Evolutionary conservation across 1,140 invertebrate species (phyloP).

Genomic region (Heliothis subflexa): DNA sequence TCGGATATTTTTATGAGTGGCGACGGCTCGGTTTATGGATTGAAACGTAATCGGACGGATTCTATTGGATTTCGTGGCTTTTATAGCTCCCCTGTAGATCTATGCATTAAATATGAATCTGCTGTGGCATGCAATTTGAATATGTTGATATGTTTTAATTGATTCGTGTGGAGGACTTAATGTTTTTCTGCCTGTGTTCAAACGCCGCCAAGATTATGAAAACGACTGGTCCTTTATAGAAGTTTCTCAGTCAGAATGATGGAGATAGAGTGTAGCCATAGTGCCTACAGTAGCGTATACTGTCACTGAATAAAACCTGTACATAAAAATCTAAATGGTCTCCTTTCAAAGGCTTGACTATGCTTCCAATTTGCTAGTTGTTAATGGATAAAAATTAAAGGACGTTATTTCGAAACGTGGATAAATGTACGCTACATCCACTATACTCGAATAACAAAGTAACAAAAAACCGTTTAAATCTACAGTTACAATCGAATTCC

Average conservation of each 20-base stretch:
- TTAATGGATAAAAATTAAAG: too few species aligned
- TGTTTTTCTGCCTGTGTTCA: neutral
- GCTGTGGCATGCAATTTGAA: neutral
- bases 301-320: too few species aligned
- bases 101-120: conserved; percentile 35
- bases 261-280: too few species aligned
- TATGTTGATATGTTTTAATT: neutral
- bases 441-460: neutral
- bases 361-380: too few species aligned
- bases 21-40: conserved; percentile 61
- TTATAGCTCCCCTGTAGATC: conserved; percentile 18
- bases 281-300: too few species aligned
- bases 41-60: conserved; percentile 47
- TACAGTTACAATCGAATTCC: conserved; percentile 54
- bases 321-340: too few species aligned
- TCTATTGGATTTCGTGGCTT: conserved; percentile 51
- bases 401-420: too few species aligned
- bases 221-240: too few species aligned
- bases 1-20: conserved; percentile 68
- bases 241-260: too few species aligned
- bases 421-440: neutral
- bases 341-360: too few species aligned
- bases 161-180: neutral
- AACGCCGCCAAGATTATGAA: too few species aligned
- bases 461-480: conserved; percentile 10